Evolutionary conservation across 2,113 vertebrate species (phyloP), one percentile per base, ranked within the genome.

Genomic region (Sceloporus undulatus): DNA sequence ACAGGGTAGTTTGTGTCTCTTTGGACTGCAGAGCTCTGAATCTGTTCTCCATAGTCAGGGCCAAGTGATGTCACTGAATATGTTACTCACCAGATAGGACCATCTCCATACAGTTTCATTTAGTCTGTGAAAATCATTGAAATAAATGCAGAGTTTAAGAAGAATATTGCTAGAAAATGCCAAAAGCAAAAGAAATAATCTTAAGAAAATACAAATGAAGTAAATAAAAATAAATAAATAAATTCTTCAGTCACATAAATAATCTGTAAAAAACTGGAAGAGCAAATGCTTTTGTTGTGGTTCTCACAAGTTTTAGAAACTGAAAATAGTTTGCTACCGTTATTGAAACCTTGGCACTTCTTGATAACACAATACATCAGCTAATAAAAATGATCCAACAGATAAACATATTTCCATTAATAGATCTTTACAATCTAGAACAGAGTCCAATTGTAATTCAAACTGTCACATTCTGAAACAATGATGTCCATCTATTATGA

Each of bases 41-140:
- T 27, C 27, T 70, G 23, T 27, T 2, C 27, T 27, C 25, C 4
- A 27, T 27, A 10, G 27, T 11, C 6, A 71, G 68, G 68, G 27
- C 10, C 68, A 71, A 9, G 27, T 11, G 11, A 8, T 71, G 29
- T 29, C 25, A 9, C 6, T 71, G 27, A 71, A 71, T 81, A 87
- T 71, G 62, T 80, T 7, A 4, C 92, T 91, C 89, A 97, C 97
- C 95, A 95, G 95, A 52, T 95, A 97, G 73, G 89, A 93, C 95
- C 95, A 96, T 76, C 91, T 94, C 70, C 91, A 1, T 66, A 96
- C 81, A 11, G 11, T 54, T 10, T 84, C 89, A n/a, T 70, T 54
- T 52, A 96, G 85, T 27, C 14, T 29, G 0, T 92, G 95, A 11
- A 0, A 27, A 62, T 95, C 89, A 5, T 4, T 68, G 9, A 52